A percentile compares a stretch with the other conserved stretches of the same genome.
Evolutionary conservation across 2,888 invertebrate species (phyloP).

Genomic region (Aelia acuminata): DNA sequence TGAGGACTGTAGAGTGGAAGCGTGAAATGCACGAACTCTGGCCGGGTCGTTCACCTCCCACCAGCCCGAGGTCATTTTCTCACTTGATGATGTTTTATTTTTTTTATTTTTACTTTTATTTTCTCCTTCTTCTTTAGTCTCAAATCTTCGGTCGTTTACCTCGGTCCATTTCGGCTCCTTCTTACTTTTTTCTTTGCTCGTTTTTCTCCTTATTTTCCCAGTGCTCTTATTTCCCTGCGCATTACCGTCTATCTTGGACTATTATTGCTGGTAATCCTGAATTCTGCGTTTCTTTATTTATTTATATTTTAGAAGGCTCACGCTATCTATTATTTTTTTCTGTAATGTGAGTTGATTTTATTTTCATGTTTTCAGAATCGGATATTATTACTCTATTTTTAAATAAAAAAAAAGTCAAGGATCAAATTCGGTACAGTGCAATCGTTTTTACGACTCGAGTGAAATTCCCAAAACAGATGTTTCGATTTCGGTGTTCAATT

Average conservation of each 20-base stretch:
- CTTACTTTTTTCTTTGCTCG: slow-evolving; percentile 25
- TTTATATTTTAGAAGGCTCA: too few relatives aligned
- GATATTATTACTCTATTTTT: too few relatives aligned
- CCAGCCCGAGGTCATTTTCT: slow-evolving; percentile 45
- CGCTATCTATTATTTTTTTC: too few relatives aligned
- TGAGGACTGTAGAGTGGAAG: background rate
- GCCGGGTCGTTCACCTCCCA: slow-evolving; percentile 22
- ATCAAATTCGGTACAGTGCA: too few relatives aligned
- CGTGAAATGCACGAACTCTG: slow-evolving; percentile 45
- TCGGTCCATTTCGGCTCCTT: slow-evolving; percentile 9
- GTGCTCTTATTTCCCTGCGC: background rate
- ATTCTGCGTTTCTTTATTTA: too few relatives aligned
- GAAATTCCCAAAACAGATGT: too few relatives aligned
- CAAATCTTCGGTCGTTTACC: slow-evolving; percentile 54
- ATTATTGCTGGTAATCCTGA: too few relatives aligned
- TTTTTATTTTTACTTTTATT: slow-evolving; percentile 28
- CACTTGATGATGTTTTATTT: slow-evolving; percentile 47
- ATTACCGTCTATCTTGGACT: background rate
- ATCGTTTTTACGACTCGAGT: too few relatives aligned
- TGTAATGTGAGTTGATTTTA: too few relatives aligned
- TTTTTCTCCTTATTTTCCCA: background rate
- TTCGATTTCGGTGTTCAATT: too few relatives aligned
- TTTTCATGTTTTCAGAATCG: too few relatives aligned
- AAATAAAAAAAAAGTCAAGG: too few relatives aligned
- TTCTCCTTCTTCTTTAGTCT: slow-evolving; percentile 23